Evolutionary conservation across 2,888 invertebrate species (phyloP).

Genomic region (Oscheius myriophilus): DNA sequence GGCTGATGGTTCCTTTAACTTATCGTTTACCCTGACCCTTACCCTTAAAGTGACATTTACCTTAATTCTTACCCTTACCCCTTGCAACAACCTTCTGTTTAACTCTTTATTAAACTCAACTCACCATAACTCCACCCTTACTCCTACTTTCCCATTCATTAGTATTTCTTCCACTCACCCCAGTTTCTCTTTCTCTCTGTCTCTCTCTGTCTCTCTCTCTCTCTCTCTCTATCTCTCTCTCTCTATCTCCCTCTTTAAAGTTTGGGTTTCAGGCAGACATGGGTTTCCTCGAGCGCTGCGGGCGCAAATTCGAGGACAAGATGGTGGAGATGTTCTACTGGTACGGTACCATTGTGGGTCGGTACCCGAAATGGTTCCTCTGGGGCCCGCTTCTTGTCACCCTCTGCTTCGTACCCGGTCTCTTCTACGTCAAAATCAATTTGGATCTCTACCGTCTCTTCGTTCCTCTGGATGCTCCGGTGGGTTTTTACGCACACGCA

Average conservation of each 20-base stretch:
- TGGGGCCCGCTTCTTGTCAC: slow-evolving; percentile 51
- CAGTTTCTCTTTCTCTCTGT: neutral
- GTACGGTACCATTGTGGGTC: slow-evolving; percentile 66
- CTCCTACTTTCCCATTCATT: no score
- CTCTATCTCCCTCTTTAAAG: neutral
- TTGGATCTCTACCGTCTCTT: slow-evolving; percentile 68
- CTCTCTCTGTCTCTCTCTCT: neutral
- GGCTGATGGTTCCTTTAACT: no score
- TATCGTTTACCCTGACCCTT: no score
- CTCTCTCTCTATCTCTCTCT: slow-evolving; percentile 1
- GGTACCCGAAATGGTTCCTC: slow-evolving; percentile 59
- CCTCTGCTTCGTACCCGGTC: slow-evolving; percentile 58
- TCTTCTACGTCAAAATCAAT: slow-evolving; percentile 64
- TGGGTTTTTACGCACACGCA: slow-evolving; percentile 16
- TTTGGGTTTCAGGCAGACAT: neutral
- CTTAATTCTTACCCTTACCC: no score
- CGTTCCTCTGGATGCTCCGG: slow-evolving; percentile 69
- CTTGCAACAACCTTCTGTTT: neutral
- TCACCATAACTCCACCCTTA: no score
- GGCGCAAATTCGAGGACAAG: slow-evolving; percentile 51
- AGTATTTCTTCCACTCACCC: no score
- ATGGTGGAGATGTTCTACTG: slow-evolving; percentile 57
- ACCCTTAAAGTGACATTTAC: no score
- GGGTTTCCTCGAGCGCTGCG: slow-evolving; percentile 27
- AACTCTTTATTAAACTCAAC: no score